A percentile compares a stretch with the other conserved stretches of the same genome.
These are phyloP conservation scores for Coryphaenoides rupestris DNA, from an alignment of 2,113 vertebrate genomes.

Conservation along the genomic window DNA sequence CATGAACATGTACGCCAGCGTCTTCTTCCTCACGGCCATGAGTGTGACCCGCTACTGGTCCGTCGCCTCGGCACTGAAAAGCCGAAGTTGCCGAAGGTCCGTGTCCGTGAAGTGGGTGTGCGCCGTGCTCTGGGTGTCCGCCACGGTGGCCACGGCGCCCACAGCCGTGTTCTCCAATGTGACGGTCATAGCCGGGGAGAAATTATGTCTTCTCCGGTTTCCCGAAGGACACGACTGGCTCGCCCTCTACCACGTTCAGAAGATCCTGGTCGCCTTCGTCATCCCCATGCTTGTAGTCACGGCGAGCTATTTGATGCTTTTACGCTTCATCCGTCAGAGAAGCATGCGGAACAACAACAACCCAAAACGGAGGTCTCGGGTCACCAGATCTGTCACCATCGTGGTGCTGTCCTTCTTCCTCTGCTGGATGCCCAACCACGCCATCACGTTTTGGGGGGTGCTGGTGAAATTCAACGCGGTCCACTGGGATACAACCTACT, in stretches of 20 bases:
- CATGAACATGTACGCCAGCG: slow-evolving; percentile 78
- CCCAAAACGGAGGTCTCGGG: slow-evolving; percentile 50
- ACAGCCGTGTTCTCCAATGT: slow-evolving; percentile 68
- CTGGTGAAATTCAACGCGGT: slow-evolving; percentile 76
- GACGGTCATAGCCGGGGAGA: slow-evolving; percentile 63
- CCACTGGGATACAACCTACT: slow-evolving; percentile 73
- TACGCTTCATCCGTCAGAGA: slow-evolving; percentile 65
- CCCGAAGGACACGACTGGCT: slow-evolving; percentile 71
- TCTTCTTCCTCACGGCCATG: slow-evolving; percentile 76
- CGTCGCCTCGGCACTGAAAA: slow-evolving; percentile 61
- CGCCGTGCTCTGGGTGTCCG: slow-evolving; percentile 66
- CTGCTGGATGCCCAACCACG: slow-evolving; percentile 73
- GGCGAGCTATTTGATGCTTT: slow-evolving; percentile 68
- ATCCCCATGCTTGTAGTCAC: slow-evolving; percentile 66
- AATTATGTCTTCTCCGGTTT: slow-evolving; percentile 69
- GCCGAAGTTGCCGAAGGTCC: slow-evolving; percentile 31
- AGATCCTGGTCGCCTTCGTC: slow-evolving; percentile 69
- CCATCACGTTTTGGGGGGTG: slow-evolving; percentile 79
- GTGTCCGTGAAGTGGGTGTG: slow-evolving; percentile 63
- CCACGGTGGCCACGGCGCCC: slow-evolving; percentile 61
- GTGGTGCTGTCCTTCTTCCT: slow-evolving; percentile 68
- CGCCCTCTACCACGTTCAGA: slow-evolving; percentile 72
- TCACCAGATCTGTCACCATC: slow-evolving; percentile 67
- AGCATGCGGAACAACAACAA: slow-evolving; percentile 56
- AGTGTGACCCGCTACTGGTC: slow-evolving; percentile 74